phyloP scores from a whole-genome alignment of 2,888 invertebrate species.

The Pogonocherus hispidulus region DNA sequence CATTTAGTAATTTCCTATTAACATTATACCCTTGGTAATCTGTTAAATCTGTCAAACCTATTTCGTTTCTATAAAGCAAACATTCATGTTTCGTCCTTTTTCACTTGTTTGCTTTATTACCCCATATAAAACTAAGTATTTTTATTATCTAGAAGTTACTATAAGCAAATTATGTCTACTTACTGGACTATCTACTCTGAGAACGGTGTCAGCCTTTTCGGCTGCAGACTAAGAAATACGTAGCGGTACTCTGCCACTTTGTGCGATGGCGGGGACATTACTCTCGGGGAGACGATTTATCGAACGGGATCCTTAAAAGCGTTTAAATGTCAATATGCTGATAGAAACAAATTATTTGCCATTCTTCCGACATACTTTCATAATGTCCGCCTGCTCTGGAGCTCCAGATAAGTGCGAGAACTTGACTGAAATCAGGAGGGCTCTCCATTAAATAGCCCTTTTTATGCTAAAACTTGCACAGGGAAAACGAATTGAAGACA shows the following conservation, averaged over 20 bases:
- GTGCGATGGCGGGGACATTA: slow-evolving; percentile 23
- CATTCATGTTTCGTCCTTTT: too few species aligned
- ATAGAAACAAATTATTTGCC: slow-evolving; percentile 33
- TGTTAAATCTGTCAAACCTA: too few species aligned
- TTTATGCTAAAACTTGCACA: background rate
- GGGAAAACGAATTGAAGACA: background rate
- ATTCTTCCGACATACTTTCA: slow-evolving; percentile 22
- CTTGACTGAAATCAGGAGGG: background rate
- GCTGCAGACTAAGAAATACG: slow-evolving; percentile 13
- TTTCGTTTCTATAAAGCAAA: too few species aligned
- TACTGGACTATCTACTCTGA: too few species aligned
- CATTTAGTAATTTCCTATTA: too few species aligned
- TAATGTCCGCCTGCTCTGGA: slow-evolving; percentile 11
- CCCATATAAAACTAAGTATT: too few species aligned
- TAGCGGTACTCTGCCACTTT: slow-evolving; percentile 19
- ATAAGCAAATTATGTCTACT: too few species aligned
- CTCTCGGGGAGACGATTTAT: slow-evolving; percentile 28
- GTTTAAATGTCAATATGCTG: slow-evolving; percentile 35
- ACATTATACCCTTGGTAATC: too few species aligned
- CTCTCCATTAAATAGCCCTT: background rate
- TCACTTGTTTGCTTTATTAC: too few species aligned
- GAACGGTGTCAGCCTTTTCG: slow-evolving; percentile 12
- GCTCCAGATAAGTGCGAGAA: background rate
- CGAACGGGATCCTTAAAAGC: slow-evolving; percentile 27
- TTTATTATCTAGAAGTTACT: too few species aligned